phyloP scores from a whole-genome alignment of 1,140 invertebrate species.

The Neodiprion lecontei region DNA sequence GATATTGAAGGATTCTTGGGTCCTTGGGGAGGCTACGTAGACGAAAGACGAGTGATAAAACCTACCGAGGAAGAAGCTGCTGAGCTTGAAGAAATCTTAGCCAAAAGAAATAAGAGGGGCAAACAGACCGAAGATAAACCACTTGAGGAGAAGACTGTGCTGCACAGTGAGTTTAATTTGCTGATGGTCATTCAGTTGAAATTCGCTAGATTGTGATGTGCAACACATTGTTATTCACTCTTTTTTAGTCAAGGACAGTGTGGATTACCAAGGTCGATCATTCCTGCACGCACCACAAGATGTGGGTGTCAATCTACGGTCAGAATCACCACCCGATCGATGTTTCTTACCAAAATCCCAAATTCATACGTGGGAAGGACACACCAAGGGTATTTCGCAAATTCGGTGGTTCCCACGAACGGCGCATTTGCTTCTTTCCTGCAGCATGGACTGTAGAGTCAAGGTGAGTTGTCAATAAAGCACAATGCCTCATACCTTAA shows the following conservation, averaged over 20 bases:
- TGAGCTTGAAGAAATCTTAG: conserved; percentile 92
- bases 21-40: conserved; percentile 95
- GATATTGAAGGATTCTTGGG: conserved; percentile 96
- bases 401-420: conserved; percentile 95
- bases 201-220: conserved; percentile 1
- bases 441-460: conserved; percentile 96
- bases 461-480: conserved; percentile 68
- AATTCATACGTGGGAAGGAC: conserved; percentile 96
- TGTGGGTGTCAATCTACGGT: conserved; percentile 92
- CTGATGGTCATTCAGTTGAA: background rate
- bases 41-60: conserved; percentile 87
- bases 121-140: conserved; percentile 89
- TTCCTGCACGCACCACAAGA: conserved; percentile 95
- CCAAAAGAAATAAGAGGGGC: conserved; percentile 87
- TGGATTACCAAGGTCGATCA: conserved; percentile 96
- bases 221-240: conserved; percentile 30
- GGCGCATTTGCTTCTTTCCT: conserved; percentile 94
- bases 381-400: conserved; percentile 96
- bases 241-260: conserved; percentile 85
- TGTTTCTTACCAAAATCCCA: conserved; percentile 98
- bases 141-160: conserved; percentile 91
- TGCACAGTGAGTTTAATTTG: conserved; percentile 80
- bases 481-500: background rate
- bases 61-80: conserved; percentile 92
- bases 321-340: conserved; percentile 90